Percentiles rank a stretch among this genome's conserved stretches.
These are phyloP conservation scores for Neolamprologus tretocephalus DNA, from an alignment of 2,113 vertebrate genomes.

Conservation along the genomic window DNA sequence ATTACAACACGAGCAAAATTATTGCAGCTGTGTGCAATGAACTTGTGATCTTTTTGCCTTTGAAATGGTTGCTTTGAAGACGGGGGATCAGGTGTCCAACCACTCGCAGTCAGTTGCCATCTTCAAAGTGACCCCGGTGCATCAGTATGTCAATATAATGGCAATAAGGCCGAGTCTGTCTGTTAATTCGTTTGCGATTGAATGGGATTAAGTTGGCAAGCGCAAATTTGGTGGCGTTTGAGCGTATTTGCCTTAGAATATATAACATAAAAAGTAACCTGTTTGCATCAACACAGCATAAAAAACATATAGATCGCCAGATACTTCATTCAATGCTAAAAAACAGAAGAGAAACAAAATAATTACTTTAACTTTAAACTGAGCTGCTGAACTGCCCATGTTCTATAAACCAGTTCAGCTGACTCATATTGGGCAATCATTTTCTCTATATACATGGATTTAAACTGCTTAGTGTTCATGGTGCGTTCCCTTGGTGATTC, in stretches of 20 bases:
- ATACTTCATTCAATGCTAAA: background rate
- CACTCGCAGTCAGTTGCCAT: background rate
- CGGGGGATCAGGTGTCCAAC: background rate
- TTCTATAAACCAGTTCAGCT: background rate
- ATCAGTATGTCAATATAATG: background rate
- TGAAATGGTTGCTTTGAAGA: background rate
- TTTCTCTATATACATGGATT: background rate
- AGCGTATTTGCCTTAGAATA: background rate
- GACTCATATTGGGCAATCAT: background rate
- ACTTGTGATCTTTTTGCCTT: background rate
- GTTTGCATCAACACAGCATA: background rate
- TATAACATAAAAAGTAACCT: background rate
- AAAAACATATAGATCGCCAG: background rate
- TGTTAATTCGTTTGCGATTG: background rate
- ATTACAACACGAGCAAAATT: background rate
- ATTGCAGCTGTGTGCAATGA: background rate
- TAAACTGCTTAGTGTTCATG: background rate
- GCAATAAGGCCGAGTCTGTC: background rate
- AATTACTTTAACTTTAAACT: background rate
- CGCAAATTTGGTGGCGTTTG: background rate
- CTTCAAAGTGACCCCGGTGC: background rate
- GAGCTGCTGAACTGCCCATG: background rate
- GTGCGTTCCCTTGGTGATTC: background rate
- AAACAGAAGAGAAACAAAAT: background rate
- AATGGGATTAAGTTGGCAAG: background rate